These are phyloP conservation scores for Melitaea cinxia DNA, from an alignment of 1,140 invertebrate species.

Conservation along the genomic window DNA sequence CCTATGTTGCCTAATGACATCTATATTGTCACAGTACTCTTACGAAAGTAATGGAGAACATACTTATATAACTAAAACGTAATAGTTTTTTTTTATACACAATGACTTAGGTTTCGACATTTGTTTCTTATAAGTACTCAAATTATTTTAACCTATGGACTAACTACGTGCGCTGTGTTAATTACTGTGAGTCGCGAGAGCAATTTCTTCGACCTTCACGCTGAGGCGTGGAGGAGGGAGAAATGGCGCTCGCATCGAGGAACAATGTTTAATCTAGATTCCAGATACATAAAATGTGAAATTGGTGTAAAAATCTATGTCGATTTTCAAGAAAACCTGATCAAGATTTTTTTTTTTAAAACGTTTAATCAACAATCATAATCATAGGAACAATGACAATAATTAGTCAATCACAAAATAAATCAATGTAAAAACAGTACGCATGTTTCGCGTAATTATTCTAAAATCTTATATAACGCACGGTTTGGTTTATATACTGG, in stretches of 20 bases:
- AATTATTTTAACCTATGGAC: conserved; percentile 75
- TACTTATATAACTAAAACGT: conserved; percentile 77
- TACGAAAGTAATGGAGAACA: conserved; percentile 77
- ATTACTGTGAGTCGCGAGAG: conserved; percentile 48
- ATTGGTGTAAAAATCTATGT: conserved; percentile 69
- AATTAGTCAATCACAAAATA: conserved; percentile 80
- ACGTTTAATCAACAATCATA: conserved; percentile 68
- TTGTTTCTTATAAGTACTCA: conserved; percentile 80
- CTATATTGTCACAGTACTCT: conserved; percentile 77
- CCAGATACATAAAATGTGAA: conserved; percentile 53
- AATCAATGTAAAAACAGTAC: conserved; percentile 74
- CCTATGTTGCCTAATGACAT: conserved; percentile 73
- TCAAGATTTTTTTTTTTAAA: conserved; percentile 75
- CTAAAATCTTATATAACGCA: conserved; percentile 76
- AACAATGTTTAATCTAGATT: conserved; percentile 59
- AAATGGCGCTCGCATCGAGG: conserved; percentile 54
- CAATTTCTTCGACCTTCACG: conserved; percentile 38
- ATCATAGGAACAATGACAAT: conserved; percentile 80
- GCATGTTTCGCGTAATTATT: conserved; percentile 76
- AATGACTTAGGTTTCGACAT: conserved; percentile 82
- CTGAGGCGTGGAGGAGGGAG: conserved; percentile 35
- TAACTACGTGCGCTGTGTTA: conserved; percentile 73
- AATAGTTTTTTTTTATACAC: conserved; percentile 79
- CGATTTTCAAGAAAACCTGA: conserved; percentile 79
- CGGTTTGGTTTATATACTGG: conserved; percentile 75